Conservation (phyloP, 2,888 invertebrate species). For the Digitonthophagus gazella region DNA sequence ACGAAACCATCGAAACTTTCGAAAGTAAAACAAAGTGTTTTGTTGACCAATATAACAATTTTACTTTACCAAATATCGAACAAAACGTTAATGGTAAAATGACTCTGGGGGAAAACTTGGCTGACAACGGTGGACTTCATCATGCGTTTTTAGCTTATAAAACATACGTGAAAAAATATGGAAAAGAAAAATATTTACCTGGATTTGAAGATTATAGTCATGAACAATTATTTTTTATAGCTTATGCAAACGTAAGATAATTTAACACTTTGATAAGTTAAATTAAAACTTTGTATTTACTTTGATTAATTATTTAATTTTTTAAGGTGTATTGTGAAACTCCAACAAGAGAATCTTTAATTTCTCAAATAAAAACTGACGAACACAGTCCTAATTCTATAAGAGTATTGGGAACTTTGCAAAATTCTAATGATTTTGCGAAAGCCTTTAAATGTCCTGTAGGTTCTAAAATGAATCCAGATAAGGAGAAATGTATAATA, state of each 20-base stretch:
- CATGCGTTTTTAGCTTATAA: conserved; percentile 71
- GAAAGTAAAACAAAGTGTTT: conserved; percentile 79
- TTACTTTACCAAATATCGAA: conserved; percentile 62
- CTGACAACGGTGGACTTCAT: conserved; percentile 78
- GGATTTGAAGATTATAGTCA: conserved; percentile 70
- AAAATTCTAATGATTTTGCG: conserved; percentile 73
- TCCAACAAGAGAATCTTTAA: conserved; percentile 61
- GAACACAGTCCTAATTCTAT: conserved; percentile 73
- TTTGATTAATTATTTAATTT: no score
- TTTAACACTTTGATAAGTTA: background rate
- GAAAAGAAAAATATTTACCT: conserved; percentile 65
- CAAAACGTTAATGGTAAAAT: conserved; percentile 70
- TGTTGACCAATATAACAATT: conserved; percentile 75
- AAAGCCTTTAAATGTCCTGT: conserved; percentile 59
- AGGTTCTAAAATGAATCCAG: conserved; percentile 58
- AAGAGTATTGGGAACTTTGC: conserved; percentile 66
- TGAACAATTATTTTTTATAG: conserved; percentile 77
- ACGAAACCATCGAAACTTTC: conserved; percentile 72
- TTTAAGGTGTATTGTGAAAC: conserved; percentile 82
- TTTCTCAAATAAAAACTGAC: conserved; percentile 62
- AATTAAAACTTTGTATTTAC: background rate
- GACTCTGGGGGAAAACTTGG: conserved; percentile 79
- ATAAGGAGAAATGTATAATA: conserved; percentile 53
- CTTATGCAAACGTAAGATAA: conserved; percentile 73
- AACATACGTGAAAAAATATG: conserved; percentile 57